These are phyloP conservation scores for Euplexia lucipara DNA, from an alignment of 2,888 invertebrate genomes.

Conservation along the genomic window DNA sequence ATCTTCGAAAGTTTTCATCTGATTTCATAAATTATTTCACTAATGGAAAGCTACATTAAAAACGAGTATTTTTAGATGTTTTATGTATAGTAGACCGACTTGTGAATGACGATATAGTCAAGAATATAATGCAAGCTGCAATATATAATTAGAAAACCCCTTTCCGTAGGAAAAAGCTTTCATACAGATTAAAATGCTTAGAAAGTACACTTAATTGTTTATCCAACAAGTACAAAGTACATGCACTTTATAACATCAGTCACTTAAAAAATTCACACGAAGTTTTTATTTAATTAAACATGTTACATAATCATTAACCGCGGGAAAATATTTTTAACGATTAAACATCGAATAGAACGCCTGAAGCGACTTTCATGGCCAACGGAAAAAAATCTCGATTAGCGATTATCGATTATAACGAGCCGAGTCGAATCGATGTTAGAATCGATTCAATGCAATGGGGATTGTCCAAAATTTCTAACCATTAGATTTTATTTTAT, in stretches of 20 bases:
- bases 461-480: too few relatives aligned
- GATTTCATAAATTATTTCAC: too few relatives aligned
- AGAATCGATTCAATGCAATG: slow-evolving; percentile 70
- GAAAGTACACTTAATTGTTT: slow-evolving; percentile 54
- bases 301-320: slow-evolving; percentile 47
- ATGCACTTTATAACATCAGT: slow-evolving; percentile 28
- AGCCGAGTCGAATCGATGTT: slow-evolving; percentile 74
- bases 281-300: slow-evolving; percentile 47
- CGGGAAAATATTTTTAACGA: slow-evolving; percentile 58
- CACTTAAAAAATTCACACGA: slow-evolving; percentile 53
- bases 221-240: slow-evolving; percentile 6
- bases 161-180: slow-evolving; percentile 2
- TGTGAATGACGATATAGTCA: too few relatives aligned
- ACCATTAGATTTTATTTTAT: too few relatives aligned
- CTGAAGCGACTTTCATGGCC: slow-evolving; percentile 65
- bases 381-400: slow-evolving; percentile 70
- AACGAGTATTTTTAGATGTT: too few relatives aligned
- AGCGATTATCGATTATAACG: slow-evolving; percentile 74
- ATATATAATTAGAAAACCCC: slow-evolving; percentile 5
- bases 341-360: slow-evolving; percentile 48
- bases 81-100: too few relatives aligned
- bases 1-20: too few relatives aligned
- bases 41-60: too few relatives aligned
- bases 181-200: slow-evolving; percentile 12
- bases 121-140: not conserved